Evolutionary conservation across 2,113 vertebrate species (phyloP), one percentile per base, ranked within the genome.

Genomic region (Macrotis lagotis): DNA sequence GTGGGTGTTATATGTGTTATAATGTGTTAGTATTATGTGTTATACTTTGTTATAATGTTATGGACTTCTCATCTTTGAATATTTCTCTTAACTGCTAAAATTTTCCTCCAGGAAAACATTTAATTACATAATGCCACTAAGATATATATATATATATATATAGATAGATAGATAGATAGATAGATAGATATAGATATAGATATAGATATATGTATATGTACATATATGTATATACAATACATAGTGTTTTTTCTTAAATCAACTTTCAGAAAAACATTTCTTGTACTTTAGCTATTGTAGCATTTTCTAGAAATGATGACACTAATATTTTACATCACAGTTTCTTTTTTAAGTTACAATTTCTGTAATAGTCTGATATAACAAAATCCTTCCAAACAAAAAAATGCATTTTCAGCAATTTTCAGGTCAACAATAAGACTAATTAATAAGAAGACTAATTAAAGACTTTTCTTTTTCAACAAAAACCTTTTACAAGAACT

Each of bases 401-500:
- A 98, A 98, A 97, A 97, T 98, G 97, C 97, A 97, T 97, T 96
- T 95, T 92, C 92, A 96, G 92, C 89, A 95, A 91, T n/a, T n/a
- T n/a, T n/a, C n/a, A n/a, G n/a, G 97, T 97, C 96, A 91, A 98
- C 94, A 97, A 97, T 96, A 89, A 97, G 90, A 90, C 97, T 97
- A 37, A 74, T 96, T 96, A 97, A 97, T n/a, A n/a, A n/a, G n/a
- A n/a, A n/a, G n/a, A n/a, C n/a, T n/a, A n/a, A n/a, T n/a, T n/a
- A n/a, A 98, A 98, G 97, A 96, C 93, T 97, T 53, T 53, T 97
- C 96, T 94, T 95, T 74, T 83, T 97, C 98, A 90, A 98, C 52
- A 98, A 98, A 97, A 97, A 97, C 98, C 97, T 98, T 98, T 97
- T 97, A 96, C 96, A 98, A 96, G 95, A 98, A 95, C 97, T 97